Conservation (phyloP, 2,797 vertebrate species). For the Pangasius macronema region DNA sequence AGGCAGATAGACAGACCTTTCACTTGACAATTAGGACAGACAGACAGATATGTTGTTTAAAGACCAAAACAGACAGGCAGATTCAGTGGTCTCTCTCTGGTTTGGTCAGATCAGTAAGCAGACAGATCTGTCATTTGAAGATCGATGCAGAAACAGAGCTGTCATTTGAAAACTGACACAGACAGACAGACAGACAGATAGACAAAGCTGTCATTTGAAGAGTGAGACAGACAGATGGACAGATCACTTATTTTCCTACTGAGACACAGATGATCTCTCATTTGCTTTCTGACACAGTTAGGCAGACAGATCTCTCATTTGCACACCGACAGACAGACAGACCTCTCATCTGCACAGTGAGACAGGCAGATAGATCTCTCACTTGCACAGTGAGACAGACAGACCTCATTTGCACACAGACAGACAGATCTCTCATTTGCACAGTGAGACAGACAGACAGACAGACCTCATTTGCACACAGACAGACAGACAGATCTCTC, state of each 20-base stretch:
- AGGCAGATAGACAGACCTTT: background rate
- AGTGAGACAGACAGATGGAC: background rate
- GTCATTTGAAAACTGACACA: background rate
- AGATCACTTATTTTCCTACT: background rate
- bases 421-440: background rate
- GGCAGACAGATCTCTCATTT: background rate
- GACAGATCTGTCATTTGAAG: background rate
- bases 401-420: background rate
- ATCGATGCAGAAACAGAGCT: background rate
- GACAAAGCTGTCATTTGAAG: background rate
- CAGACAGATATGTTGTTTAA: background rate
- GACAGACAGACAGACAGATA: background rate
- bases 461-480: no score
- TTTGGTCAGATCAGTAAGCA: background rate
- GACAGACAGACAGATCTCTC: no score
- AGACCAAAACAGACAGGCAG: background rate
- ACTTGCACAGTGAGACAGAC: background rate
- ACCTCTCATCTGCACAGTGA: no score
- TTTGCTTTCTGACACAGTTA: background rate
- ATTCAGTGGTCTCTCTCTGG: conserved; percentile 3
- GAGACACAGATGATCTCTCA: background rate
- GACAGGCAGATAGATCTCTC: background rate
- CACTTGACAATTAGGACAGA: background rate
- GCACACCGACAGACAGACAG: no score
- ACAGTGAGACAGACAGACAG: background rate